A percentile compares a stretch with the other conserved stretches of the same genome.
Conservation (phyloP, 1,140 invertebrate genomes). For the Macrosteles quadrilineatus region DNA sequence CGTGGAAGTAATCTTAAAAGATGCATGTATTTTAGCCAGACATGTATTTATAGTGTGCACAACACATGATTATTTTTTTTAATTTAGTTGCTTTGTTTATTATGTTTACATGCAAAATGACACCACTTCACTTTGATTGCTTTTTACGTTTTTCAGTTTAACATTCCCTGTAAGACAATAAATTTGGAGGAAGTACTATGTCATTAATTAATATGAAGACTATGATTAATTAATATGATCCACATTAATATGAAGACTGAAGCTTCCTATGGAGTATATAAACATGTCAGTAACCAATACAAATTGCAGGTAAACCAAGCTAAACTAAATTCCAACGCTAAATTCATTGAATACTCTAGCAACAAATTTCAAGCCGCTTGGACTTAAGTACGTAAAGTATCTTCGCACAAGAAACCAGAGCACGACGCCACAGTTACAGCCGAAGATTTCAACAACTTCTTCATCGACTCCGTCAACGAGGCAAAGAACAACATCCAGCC, state of each 20-base stretch:
- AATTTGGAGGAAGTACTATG: too few relatives aligned
- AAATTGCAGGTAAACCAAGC: neutral
- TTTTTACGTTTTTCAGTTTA: too few relatives aligned
- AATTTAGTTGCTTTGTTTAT: too few relatives aligned
- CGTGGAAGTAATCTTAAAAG: too few relatives aligned
- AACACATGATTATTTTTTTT: too few relatives aligned
- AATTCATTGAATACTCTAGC: neutral
- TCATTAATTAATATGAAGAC: too few relatives aligned
- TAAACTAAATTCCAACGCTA: neutral
- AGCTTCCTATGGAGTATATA: neutral
- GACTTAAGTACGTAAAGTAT: neutral
- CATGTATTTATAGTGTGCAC: too few relatives aligned
- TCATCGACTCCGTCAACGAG: slow-evolving; percentile 1
- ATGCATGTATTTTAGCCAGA: too few relatives aligned
- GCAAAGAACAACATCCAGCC: neutral
- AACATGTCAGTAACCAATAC: neutral
- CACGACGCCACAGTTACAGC: neutral
- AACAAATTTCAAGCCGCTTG: slow-evolving; percentile 5
- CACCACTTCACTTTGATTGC: too few relatives aligned
- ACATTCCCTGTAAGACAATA: too few relatives aligned
- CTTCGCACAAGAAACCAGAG: neutral
- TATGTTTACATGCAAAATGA: too few relatives aligned
- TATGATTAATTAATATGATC: too few relatives aligned
- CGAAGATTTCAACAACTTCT: slow-evolving; percentile 13
- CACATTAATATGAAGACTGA: neutral